These are phyloP conservation scores for Halisarca cf. caerulea DNA, from an alignment of 37 sponge, comb jelly and placozoan genomes.

Conservation along the genomic window DNA sequence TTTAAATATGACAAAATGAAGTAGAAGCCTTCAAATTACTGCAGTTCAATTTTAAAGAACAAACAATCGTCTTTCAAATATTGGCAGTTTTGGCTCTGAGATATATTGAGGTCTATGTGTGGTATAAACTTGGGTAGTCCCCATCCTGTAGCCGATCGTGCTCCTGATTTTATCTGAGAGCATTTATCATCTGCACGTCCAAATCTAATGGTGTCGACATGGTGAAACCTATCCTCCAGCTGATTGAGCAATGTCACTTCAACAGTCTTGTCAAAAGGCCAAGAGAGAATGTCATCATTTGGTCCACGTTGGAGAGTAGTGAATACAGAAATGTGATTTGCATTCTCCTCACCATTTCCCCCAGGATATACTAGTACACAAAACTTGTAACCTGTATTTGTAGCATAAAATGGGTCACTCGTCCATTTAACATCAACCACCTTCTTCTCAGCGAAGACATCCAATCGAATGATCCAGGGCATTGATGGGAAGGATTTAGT, in stretches of 20 bases:
- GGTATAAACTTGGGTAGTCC: not conserved
- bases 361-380: not conserved
- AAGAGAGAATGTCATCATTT: constrained; percentile 6
- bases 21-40: not conserved
- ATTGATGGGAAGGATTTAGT: not conserved
- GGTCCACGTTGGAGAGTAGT: not conserved
- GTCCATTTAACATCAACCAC: not conserved
- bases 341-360: not conserved
- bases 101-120: not conserved
- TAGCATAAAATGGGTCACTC: not conserved
- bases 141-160: too few species aligned
- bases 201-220: not conserved
- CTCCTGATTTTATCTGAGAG: not conserved
- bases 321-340: not conserved
- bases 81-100: not conserved
- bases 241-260: not conserved
- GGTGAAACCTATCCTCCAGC: not conserved
- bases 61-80: too few species aligned
- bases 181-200: not conserved
- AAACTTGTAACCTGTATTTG: not conserved
- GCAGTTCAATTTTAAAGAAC: not conserved
- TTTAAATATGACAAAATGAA: too few species aligned
- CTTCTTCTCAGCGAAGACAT: not conserved
- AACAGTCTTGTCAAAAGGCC: not conserved
- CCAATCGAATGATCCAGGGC: not conserved